These are phyloP conservation scores for Phrynocephalus versicolor DNA, from an alignment of 2,113 vertebrate genomes.

Conservation along the genomic window DNA sequence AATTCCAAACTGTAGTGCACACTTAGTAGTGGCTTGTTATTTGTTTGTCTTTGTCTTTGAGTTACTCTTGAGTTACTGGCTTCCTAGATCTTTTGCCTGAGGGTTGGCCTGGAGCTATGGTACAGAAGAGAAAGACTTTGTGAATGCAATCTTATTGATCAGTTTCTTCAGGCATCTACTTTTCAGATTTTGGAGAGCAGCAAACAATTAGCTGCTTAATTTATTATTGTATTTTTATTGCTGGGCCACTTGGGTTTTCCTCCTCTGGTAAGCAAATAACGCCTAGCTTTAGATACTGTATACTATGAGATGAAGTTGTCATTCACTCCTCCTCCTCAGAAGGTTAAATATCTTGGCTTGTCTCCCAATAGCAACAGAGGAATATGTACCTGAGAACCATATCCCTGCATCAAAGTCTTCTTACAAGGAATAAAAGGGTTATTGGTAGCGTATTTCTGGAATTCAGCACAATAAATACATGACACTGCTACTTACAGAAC, in stretches of 20 bases:
- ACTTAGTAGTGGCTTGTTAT: background rate
- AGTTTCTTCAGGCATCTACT: too few relatives aligned
- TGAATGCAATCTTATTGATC: background rate
- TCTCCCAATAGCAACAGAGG: background rate
- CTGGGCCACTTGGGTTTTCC: background rate
- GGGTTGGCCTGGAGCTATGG: background rate
- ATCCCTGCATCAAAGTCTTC: background rate
- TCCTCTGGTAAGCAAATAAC: background rate
- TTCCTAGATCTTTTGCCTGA: background rate
- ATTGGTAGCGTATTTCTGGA: background rate
- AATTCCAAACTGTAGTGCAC: background rate
- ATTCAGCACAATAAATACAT: background rate
- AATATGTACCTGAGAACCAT: background rate
- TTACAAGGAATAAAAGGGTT: background rate
- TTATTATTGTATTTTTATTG: constrained; percentile 2
- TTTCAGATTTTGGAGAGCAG: background rate
- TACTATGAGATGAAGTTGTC: background rate
- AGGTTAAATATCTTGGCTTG: background rate
- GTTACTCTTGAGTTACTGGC: background rate
- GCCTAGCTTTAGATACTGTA: background rate
- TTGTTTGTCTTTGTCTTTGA: background rate
- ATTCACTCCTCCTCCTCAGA: background rate
- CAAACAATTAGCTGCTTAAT: background rate
- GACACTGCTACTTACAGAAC: background rate
- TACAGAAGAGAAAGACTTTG: background rate